Evolutionary conservation across 2,797 vertebrate species (phyloP).

Genomic region (Melanotaenia maccullochi): DNA sequence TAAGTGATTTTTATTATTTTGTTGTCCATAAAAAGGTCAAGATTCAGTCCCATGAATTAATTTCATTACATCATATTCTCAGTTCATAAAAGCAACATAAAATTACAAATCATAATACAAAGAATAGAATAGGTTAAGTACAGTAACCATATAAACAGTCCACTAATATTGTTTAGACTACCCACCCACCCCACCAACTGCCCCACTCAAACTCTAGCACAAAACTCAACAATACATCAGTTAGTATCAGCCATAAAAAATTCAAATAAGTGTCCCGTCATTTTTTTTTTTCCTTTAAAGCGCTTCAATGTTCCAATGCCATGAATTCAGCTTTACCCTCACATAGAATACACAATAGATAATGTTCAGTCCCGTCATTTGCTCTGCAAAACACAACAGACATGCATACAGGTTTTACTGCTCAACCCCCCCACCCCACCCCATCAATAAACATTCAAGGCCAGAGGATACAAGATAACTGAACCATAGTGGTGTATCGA

Average conservation of each 20-base stretch:
- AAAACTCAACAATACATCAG: conserved; percentile 81
- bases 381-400: conserved; percentile 80
- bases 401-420: conserved; percentile 81
- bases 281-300: conserved; percentile 56
- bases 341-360: conserved; percentile 77
- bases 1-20: conserved; percentile 79
- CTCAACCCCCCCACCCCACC: conserved; percentile 30
- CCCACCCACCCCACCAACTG: conserved; percentile 41
- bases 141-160: conserved; percentile 83
- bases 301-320: conserved; percentile 72
- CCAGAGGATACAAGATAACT: conserved; percentile 73
- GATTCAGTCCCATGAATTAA: conserved; percentile 82
- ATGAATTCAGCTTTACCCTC: conserved; percentile 73
- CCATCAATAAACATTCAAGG: conserved; percentile 74
- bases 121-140: conserved; percentile 82
- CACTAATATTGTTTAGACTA: conserved; percentile 68
- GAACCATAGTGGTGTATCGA: conserved; percentile 70
- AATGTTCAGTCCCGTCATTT: conserved; percentile 65
- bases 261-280: conserved; percentile 57
- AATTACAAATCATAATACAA: conserved; percentile 85
- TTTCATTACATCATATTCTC: conserved; percentile 81
- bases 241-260: conserved; percentile 80
- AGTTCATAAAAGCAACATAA: conserved; percentile 83
- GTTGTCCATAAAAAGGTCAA: conserved; percentile 84
- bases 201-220: conserved; percentile 75